A percentile compares a stretch with the other conserved stretches of the same genome.
Conservation (phyloP, 2,888 invertebrate species). For the Nematopogon swammerdamellus region DNA sequence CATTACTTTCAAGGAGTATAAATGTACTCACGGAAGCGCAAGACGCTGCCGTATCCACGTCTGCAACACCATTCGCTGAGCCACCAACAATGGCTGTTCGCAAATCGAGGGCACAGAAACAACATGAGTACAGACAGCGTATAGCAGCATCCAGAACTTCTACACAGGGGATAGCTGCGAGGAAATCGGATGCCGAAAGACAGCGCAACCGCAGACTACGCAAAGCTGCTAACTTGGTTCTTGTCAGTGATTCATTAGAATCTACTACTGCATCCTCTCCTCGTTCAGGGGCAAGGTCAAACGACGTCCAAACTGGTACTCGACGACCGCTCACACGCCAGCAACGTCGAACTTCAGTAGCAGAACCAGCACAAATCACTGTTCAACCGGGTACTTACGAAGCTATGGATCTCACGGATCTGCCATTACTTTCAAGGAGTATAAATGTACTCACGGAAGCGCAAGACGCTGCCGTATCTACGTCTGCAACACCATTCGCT, state of each 20-base stretch:
- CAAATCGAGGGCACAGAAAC: constrained; percentile 7
- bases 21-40: constrained; percentile 9
- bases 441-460: constrained; percentile 6
- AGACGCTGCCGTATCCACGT: constrained; percentile 10
- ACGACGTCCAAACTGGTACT: constrained; percentile 8
- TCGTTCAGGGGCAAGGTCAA: constrained; percentile 10
- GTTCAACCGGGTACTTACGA: no score
- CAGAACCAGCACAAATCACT: no score
- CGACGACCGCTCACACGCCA: constrained; percentile 7
- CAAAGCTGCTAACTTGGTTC: constrained; percentile 9
- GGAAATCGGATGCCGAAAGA: constrained; percentile 8
- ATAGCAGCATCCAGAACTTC: constrained; percentile 10
- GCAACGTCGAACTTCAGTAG: background rate
- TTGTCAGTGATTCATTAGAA: constrained; percentile 6
- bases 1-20: constrained; percentile 8
- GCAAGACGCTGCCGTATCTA: constrained; percentile 10
- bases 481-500: constrained; percentile 10
- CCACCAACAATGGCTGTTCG: constrained; percentile 6
- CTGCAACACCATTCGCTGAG: constrained; percentile 10
- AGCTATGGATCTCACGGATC: background rate
- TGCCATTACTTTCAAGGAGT: background rate
- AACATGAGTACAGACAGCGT: constrained; percentile 10
- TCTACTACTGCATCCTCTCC: constrained; percentile 7
- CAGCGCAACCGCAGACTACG: constrained; percentile 8
- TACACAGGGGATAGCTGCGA: constrained; percentile 9